Evolutionary conservation across 2,888 invertebrate genomes (phyloP).

Genomic region (Perdita meconis): DNA sequence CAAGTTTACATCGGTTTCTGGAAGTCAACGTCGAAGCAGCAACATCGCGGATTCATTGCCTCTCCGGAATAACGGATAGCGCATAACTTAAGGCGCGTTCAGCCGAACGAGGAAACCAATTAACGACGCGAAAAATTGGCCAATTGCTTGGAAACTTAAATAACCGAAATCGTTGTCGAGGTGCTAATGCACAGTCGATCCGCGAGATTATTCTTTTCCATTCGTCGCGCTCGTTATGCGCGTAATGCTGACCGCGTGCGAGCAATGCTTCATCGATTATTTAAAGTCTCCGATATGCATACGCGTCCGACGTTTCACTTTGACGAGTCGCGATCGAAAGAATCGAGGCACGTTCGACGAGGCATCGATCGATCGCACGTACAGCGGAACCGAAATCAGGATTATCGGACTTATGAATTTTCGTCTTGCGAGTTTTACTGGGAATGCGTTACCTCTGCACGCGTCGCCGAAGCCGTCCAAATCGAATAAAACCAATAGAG

Average conservation of each 20-base stretch:
- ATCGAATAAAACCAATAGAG: constrained; percentile 25
- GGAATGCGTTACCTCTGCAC: constrained; percentile 41
- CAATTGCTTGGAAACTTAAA: too few relatives aligned
- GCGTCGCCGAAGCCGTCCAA: constrained; percentile 8
- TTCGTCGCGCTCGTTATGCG: constrained; percentile 11
- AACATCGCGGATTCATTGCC: neutral
- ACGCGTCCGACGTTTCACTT: constrained; percentile 6
- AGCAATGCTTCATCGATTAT: constrained; percentile 39
- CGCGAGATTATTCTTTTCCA: constrained; percentile 33
- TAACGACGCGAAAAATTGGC: too few relatives aligned
- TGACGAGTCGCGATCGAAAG: constrained; percentile 30
- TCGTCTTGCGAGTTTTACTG: neutral
- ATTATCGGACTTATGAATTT: constrained; percentile 9
- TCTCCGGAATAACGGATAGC: too few relatives aligned
- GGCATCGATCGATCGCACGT: neutral
- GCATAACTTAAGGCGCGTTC: too few relatives aligned
- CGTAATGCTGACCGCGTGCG: constrained; percentile 18
- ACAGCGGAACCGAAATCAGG: constrained; percentile 28
- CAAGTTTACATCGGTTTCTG: neutral
- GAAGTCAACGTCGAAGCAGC: constrained; percentile 5
- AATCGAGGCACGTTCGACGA: neutral
- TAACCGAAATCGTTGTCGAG: neutral
- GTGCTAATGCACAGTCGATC: constrained; percentile 29
- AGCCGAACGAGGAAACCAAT: too few relatives aligned
- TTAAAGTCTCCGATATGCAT: constrained; percentile 19